phyloP scores from a whole-genome alignment of 2,888 invertebrate genomes.

The Coecobrya sp. region DNA sequence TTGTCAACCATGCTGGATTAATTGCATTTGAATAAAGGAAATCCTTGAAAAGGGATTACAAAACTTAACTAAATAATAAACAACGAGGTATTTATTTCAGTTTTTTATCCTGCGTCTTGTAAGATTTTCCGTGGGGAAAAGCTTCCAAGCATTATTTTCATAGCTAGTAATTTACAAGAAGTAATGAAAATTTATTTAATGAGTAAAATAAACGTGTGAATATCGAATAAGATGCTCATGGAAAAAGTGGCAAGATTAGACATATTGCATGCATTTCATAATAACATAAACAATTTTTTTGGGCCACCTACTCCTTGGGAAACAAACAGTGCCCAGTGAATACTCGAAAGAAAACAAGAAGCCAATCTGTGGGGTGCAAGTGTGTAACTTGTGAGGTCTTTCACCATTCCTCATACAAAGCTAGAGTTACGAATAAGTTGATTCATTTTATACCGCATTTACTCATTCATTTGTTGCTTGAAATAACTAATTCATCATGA shows the following conservation, averaged over 20 bases:
- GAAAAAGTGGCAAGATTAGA: not conserved
- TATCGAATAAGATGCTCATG: not conserved
- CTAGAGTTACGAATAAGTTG: not conserved
- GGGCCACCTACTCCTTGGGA: slow-evolving; percentile 36
- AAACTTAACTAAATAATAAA: not conserved
- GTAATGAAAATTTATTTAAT: not conserved
- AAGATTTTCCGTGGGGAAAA: not conserved
- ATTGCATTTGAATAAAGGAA: not conserved
- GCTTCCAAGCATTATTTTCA: not conserved
- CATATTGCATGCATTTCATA: not conserved
- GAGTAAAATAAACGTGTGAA: not conserved
- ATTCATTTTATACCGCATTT: not conserved
- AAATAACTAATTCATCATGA: slow-evolving; percentile 37
- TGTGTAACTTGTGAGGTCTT: slow-evolving; percentile 74
- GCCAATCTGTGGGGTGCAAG: slow-evolving; percentile 71
- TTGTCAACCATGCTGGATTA: slow-evolving; percentile 33
- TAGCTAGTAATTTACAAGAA: not conserved
- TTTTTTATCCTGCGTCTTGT: not conserved
- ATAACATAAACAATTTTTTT: slow-evolving; percentile 10
- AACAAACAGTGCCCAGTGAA: not conserved
- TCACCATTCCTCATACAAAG: not conserved
- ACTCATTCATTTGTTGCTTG: not conserved
- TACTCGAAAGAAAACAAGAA: slow-evolving; percentile 8
- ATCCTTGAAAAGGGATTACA: slow-evolving; percentile 31
- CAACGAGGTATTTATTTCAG: not conserved